Percentiles rank a stretch among this genome's conserved stretches.
These are phyloP conservation scores for Lottia gigantea DNA, from an alignment of 2,888 invertebrate species.

Conservation along the genomic window DNA sequence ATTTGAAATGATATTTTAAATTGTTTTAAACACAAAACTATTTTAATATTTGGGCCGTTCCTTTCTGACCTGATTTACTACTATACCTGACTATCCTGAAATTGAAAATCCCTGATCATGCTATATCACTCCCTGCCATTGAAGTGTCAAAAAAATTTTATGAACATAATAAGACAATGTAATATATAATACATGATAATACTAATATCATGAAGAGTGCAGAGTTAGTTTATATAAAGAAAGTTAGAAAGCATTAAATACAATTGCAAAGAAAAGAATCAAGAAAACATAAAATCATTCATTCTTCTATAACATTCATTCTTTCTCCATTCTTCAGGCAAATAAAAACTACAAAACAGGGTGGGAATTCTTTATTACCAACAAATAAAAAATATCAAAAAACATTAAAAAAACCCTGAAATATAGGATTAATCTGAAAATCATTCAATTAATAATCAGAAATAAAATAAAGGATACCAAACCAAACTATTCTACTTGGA, in stretches of 20 bases:
- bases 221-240: neutral
- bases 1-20: no score
- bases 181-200: no score
- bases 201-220: no score
- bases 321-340: neutral
- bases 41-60: no score
- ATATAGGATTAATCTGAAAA: neutral
- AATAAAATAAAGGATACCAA: neutral
- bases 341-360: constrained; percentile 25
- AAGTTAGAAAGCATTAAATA: neutral
- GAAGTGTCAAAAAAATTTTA: no score
- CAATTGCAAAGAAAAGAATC: neutral
- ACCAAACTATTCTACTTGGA: constrained; percentile 12
- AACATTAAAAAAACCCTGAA: constrained; percentile 6
- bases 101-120: no score
- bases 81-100: no score
- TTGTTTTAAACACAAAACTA: no score
- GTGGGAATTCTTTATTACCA: constrained; percentile 12
- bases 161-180: no score
- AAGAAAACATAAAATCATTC: neutral
- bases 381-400: constrained; percentile 3
- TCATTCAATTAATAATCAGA: neutral
- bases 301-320: constrained; percentile 9
- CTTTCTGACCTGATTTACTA: no score
- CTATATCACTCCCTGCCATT: no score